Percentiles rank a stretch among this genome's conserved stretches.
Evolutionary conservation across 2,888 invertebrate species (phyloP).

Genomic region (Anarsia innoxiella): DNA sequence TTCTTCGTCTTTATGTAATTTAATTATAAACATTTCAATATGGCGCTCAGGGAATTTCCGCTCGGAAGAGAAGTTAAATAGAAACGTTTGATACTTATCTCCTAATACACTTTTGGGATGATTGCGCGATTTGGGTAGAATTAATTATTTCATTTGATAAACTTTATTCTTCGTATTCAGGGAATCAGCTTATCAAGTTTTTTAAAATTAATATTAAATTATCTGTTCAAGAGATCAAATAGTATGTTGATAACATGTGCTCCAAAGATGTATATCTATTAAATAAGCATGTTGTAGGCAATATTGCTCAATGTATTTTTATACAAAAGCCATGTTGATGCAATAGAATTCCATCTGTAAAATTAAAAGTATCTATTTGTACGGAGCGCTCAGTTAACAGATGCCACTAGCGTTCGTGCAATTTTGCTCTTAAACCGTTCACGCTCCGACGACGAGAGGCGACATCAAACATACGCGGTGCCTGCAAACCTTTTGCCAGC

Average conservation of each 20-base stretch:
- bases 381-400: slow-evolving; percentile 62
- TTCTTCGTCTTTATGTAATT: slow-evolving; percentile 76
- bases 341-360: slow-evolving; percentile 63
- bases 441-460: slow-evolving; percentile 68
- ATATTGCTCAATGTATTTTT: slow-evolving; percentile 28
- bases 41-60: slow-evolving; percentile 72
- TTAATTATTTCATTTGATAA: slow-evolving; percentile 50
- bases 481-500: slow-evolving; percentile 70
- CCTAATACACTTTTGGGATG: slow-evolving; percentile 70
- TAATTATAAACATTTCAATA: slow-evolving; percentile 77
- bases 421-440: slow-evolving; percentile 69
- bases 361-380: slow-evolving; percentile 70
- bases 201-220: too few species aligned
- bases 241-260: too few species aligned
- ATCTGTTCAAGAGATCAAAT: too few species aligned
- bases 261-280: too few species aligned
- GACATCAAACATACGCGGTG: slow-evolving; percentile 71
- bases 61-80: slow-evolving; percentile 70
- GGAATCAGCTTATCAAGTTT: too few species aligned
- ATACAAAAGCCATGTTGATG: slow-evolving; percentile 24
- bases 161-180: too few species aligned
- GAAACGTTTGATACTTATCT: slow-evolving; percentile 75
- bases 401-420: slow-evolving; percentile 65
- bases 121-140: slow-evolving; percentile 63
- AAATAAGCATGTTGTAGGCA: too few species aligned